phyloP scores from a whole-genome alignment of 2,888 invertebrate genomes.

The Seira sanloemensis region DNA sequence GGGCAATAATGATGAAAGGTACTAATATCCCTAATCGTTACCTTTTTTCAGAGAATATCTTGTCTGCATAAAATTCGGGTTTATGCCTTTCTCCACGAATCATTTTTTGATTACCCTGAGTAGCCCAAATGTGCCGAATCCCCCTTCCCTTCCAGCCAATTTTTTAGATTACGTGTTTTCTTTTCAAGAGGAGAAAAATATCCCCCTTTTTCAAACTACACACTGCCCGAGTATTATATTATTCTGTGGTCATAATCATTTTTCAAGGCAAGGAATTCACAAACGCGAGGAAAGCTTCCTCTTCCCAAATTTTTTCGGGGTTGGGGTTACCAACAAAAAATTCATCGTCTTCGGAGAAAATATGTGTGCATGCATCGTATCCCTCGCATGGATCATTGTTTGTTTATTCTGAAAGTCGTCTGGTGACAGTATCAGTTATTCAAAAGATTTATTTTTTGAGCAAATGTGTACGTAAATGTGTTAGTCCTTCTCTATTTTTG shows the following conservation, averaged over 20 bases:
- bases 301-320: neutral
- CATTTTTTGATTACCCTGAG: neutral
- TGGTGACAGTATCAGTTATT: neutral
- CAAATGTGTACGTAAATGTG: too few relatives aligned
- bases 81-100: too few relatives aligned
- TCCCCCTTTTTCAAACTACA: neutral
- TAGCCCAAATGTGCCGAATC: too few relatives aligned
- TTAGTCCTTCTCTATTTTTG: too few relatives aligned
- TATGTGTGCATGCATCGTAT: neutral
- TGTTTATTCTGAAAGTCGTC: neutral
- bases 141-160: neutral
- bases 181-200: constrained; percentile 13
- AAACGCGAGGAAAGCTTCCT: neutral
- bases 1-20: neutral
- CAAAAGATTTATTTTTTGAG: constrained; percentile 8
- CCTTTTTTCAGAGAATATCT: too few relatives aligned
- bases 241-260: constrained; percentile 48
- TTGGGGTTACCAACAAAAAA: too few relatives aligned
- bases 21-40: neutral
- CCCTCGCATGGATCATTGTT: neutral
- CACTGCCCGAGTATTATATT: neutral
- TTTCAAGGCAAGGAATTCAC: constrained; percentile 36
- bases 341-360: neutral
- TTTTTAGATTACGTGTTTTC: constrained; percentile 21
- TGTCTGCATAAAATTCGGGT: too few relatives aligned